These are phyloP conservation scores for Chaunax sp. DNA, from an alignment of 2,797 vertebrate species.

Conservation along the genomic window DNA sequence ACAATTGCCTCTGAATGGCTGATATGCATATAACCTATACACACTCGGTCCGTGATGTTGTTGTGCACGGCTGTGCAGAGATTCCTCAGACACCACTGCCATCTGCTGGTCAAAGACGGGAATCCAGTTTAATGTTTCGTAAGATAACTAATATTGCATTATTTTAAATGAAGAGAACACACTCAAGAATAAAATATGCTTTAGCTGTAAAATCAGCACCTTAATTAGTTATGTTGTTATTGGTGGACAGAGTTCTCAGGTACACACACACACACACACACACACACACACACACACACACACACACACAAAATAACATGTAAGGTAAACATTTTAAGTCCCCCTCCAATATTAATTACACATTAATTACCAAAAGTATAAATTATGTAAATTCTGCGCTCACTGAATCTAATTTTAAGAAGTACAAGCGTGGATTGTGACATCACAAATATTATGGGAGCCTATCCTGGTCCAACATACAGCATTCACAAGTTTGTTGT, in stretches of 20 bases:
- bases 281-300: not conserved
- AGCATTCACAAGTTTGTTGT: too few species aligned
- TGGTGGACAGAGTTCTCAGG: not conserved
- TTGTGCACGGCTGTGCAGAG: not conserved
- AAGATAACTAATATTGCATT: not conserved
- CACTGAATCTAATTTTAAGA: too few species aligned
- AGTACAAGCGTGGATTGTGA: too few species aligned
- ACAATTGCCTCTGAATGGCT: slow-evolving; percentile 63
- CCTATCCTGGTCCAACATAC: too few species aligned
- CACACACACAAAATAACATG: slow-evolving; percentile 4
- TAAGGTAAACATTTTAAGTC: not conserved
- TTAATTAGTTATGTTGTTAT: not conserved
- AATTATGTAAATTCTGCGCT: too few species aligned
- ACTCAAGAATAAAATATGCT: not conserved
- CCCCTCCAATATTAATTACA: too few species aligned
- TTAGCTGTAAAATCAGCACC: not conserved
- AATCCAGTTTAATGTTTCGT: not conserved
- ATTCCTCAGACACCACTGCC: slow-evolving; percentile 70
- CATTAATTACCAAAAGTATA: too few species aligned
- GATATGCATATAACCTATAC: slow-evolving; percentile 51
- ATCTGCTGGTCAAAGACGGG: slow-evolving; percentile 65
- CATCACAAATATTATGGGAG: too few species aligned
- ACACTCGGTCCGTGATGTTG: slow-evolving; percentile 32
- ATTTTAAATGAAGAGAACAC: not conserved
- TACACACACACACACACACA: not conserved